phyloP scores from a whole-genome alignment of 64 coral and sea anemone genomes.

The Stichodactyla helianthus region DNA sequence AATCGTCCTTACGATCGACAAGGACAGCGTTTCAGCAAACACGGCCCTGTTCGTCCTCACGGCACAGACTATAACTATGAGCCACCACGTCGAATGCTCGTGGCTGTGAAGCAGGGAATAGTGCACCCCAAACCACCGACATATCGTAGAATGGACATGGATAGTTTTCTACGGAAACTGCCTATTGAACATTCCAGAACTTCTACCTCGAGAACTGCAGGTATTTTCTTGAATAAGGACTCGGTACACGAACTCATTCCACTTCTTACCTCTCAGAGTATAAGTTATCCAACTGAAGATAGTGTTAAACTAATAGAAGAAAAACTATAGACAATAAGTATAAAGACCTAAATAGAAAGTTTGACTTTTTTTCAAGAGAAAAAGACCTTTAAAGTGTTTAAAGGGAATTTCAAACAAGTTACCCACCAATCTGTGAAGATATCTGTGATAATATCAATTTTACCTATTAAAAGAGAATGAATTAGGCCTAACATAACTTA shows the following conservation, averaged over 20 bases:
- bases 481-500: no score
- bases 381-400: no score
- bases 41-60: slow-evolving; percentile 65
- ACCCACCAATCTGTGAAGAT: no score
- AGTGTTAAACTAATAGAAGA: no score
- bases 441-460: no score
- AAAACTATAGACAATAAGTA: no score
- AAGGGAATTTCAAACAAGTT: no score
- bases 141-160: slow-evolving; percentile 78
- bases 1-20: slow-evolving; percentile 85
- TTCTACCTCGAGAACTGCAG: slow-evolving; percentile 86
- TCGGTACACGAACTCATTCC: not conserved
- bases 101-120: slow-evolving; percentile 92
- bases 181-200: slow-evolving; percentile 97
- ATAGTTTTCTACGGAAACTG: slow-evolving; percentile 73
- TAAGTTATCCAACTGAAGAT: no score
- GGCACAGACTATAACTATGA: slow-evolving; percentile 88
- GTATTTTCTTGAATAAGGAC: slow-evolving; percentile 26
- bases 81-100: slow-evolving; percentile 84
- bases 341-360: no score
- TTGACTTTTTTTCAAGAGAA: no score
- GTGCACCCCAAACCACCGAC: slow-evolving; percentile 91
- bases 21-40: slow-evolving; percentile 73
- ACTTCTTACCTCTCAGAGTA: not conserved
- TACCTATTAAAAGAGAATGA: no score